phyloP scores from a whole-genome alignment of 2,888 invertebrate species.

The Rotaria macrura region DNA sequence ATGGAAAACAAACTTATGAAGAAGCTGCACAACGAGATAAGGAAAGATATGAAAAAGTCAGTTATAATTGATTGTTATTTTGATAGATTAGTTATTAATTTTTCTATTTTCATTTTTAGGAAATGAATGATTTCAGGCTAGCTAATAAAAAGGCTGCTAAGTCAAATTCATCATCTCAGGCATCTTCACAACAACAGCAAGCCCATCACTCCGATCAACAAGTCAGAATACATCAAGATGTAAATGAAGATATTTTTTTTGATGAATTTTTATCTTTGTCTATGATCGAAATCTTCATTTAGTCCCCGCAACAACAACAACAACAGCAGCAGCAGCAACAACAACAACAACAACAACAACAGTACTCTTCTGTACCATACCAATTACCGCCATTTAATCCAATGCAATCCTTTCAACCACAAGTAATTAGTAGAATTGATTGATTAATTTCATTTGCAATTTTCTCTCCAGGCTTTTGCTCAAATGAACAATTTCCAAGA shows the following conservation, averaged over 20 bases:
- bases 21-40: slow-evolving; percentile 85
- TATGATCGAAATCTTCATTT: not conserved
- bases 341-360: not conserved
- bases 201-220: not conserved
- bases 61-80: not conserved
- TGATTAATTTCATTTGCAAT: not conserved
- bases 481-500: slow-evolving; percentile 15
- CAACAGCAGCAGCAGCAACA: not conserved
- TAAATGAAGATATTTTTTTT: not conserved
- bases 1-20: slow-evolving; percentile 77
- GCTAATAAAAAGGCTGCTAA: not conserved
- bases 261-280: too few species aligned
- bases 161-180: not conserved
- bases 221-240: not conserved
- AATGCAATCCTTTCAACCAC: slow-evolving; percentile 14
- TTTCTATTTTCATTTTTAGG: not conserved
- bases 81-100: not conserved
- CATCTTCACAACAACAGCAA: not conserved
- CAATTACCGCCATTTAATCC: not conserved
- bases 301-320: too few species aligned
- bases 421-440: not conserved
- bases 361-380: not conserved
- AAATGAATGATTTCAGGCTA: slow-evolving; percentile 9
- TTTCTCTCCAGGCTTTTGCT: not conserved
- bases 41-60: slow-evolving; percentile 77